Base-by-base conservation (phyloP, 35 echinoderm and acorn worm genomes). In the Amphiura filiformis region DNA sequence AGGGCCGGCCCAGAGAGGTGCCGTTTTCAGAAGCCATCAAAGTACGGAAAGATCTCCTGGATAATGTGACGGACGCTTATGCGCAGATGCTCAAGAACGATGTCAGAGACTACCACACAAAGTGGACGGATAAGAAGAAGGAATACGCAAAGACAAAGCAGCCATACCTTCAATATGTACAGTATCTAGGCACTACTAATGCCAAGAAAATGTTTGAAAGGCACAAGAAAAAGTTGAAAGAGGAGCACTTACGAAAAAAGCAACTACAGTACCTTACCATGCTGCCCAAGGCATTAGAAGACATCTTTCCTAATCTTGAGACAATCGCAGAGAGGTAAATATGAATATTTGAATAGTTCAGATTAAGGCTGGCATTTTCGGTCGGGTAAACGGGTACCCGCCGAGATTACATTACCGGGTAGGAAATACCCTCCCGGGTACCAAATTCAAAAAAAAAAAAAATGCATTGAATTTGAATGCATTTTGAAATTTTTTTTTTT, bases 71-170 rank as follows among this genome's bases (percentile, higher is more conserved):
- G 0, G 96, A 99, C 4, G 70, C 78, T 15, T 99, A 95, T 61
- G 65, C 78, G 65, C 76, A 81, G 22, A 64, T 99, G 17, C 65
- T 99, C 0, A 41, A 75, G 22, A 1, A 35, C 0, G 40, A 84
- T 23, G 93, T 99, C 17, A 90, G 84, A 30, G 90, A 99, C 81
- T 99, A 99, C 39, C 96, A 93, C 41, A 86, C 85, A 18, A 57
- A 90, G 20, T 99, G 93, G 93, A 90, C 82, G n/a, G 76, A 83
- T 3, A 92, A 85, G 37, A 92, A 92, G 82, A 92, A 86, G 42
- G n/a, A 82, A 12, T 89, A 92, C 26, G 94, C 85, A 32, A 79
- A 78, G 12, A 86, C 86, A 0, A 76, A 82, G 20, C 84, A 78
- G 1, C 61, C 61, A 1, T 95, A 91, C 39, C 34, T 52, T 31